A percentile compares a stretch with the other conserved stretches of the same genome.
Evolutionary conservation across 2,797 vertebrate genomes (phyloP).

Genomic region (Sparidentex hasta): DNA sequence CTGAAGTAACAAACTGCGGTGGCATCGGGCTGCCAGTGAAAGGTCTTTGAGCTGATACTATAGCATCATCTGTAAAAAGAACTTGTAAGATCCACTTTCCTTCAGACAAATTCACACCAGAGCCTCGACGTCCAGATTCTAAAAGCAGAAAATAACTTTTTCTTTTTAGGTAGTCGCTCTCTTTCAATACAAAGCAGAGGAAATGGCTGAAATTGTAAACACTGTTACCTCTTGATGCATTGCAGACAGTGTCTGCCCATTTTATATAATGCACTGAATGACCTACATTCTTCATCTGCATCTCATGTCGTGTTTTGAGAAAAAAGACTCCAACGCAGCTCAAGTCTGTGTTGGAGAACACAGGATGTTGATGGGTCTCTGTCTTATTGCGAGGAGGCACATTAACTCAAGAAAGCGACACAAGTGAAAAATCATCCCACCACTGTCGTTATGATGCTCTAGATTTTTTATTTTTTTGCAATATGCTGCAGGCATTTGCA

Average conservation of each 20-base stretch:
- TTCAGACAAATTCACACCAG: neutral
- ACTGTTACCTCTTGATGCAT: neutral
- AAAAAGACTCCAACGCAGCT: neutral
- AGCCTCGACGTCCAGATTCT: neutral
- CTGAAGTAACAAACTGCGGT: too few species aligned
- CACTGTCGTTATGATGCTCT: neutral
- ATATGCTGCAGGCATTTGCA: constrained; percentile 3
- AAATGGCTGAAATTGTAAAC: neutral
- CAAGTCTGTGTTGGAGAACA: neutral
- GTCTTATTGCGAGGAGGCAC: constrained; percentile 8
- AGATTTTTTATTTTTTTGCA: neutral
- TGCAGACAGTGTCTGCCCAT: neutral
- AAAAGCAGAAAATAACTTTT: too few species aligned
- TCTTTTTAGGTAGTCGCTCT: neutral
- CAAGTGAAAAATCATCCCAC: neutral
- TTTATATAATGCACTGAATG: neutral
- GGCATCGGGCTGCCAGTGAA: too few species aligned
- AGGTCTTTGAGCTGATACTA: too few species aligned
- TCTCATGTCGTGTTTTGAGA: neutral
- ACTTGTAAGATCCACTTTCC: neutral
- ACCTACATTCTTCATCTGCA: neutral
- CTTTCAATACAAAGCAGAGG: neutral
- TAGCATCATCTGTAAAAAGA: too few species aligned
- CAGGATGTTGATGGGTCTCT: neutral
- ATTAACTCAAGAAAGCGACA: neutral